Evolutionary conservation across 2,113 vertebrate species (phyloP).

Genomic region (Stigmatopora nigra): DNA sequence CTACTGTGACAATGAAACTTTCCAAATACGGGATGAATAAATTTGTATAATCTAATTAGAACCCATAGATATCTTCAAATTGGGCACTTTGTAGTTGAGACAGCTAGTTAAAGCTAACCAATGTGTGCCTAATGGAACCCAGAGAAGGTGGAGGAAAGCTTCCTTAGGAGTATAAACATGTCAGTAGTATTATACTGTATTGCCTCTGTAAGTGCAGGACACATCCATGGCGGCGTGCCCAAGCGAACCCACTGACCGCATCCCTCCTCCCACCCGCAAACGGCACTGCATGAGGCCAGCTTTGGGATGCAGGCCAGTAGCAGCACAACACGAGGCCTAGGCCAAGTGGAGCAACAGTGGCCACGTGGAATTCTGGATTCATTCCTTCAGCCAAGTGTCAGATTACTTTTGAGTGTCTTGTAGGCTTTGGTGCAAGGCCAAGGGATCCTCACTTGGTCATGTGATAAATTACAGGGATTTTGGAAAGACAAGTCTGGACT

Average conservation of each 20-base stretch:
- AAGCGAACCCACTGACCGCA: conserved; percentile 61
- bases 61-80: neutral
- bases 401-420: conserved; percentile 39
- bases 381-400: conserved; percentile 51
- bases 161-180: conserved; percentile 41
- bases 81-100: neutral
- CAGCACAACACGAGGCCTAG: conserved; percentile 37
- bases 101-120: conserved; percentile 4
- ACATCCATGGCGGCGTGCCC: conserved; percentile 54
- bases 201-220: conserved; percentile 44
- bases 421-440: conserved; percentile 20
- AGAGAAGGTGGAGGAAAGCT: neutral
- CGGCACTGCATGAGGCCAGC: conserved; percentile 50
- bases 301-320: conserved; percentile 49
- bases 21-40: no score
- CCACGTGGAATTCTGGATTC: conserved; percentile 54
- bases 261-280: conserved; percentile 38
- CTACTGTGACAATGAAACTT: no score
- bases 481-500: neutral
- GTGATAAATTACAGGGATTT: neutral
- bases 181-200: conserved; percentile 35
- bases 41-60: no score
- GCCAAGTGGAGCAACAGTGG: conserved; percentile 57
- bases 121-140: conserved; percentile 13
- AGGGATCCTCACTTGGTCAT: conserved; percentile 17